A percentile compares a stretch with the other conserved stretches of the same genome.
These are phyloP conservation scores for Hylaeus anthracinus DNA, from an alignment of 1,140 invertebrate genomes.

Conservation along the genomic window DNA sequence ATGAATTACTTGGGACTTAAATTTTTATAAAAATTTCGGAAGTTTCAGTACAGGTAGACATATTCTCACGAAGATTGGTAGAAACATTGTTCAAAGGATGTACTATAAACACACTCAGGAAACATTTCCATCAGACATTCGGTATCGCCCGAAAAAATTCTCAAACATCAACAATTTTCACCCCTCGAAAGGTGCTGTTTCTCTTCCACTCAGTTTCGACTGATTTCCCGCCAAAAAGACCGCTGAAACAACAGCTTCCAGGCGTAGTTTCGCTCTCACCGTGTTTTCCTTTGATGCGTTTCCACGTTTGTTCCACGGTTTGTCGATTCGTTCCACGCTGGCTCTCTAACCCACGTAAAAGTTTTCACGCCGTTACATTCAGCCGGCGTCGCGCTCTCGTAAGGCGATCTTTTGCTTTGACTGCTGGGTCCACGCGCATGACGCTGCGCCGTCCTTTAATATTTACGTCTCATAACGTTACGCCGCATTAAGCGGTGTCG, in stretches of 20 bases:
- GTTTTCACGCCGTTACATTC: conserved; percentile 32
- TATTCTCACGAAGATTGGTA: too few species aligned
- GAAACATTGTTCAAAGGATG: too few species aligned
- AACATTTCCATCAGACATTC: too few species aligned
- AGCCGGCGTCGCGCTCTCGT: conserved; percentile 5
- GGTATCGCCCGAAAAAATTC: too few species aligned
- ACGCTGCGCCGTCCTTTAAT: conserved; percentile 56
- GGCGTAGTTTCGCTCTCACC: neutral
- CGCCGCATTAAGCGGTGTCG: conserved; percentile 59
- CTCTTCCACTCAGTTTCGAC: too few species aligned
- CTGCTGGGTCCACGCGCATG: conserved; percentile 27
- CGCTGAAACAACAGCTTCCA: neutral
- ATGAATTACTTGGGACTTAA: too few species aligned
- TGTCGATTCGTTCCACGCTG: neutral
- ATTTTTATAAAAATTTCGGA: too few species aligned
- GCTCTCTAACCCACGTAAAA: conserved; percentile 37
- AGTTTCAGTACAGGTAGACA: too few species aligned
- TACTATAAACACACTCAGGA: too few species aligned
- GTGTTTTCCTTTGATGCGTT: conserved; percentile 17
- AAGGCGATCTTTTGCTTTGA: conserved; percentile 45
- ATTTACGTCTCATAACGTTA: conserved; percentile 67
- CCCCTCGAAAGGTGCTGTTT: neutral
- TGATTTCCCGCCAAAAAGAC: conserved; percentile 1
- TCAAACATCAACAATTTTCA: neutral
- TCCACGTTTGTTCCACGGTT: neutral